phyloP scores from a whole-genome alignment of 1,140 invertebrate genomes.

The Apis cerana region DNA sequence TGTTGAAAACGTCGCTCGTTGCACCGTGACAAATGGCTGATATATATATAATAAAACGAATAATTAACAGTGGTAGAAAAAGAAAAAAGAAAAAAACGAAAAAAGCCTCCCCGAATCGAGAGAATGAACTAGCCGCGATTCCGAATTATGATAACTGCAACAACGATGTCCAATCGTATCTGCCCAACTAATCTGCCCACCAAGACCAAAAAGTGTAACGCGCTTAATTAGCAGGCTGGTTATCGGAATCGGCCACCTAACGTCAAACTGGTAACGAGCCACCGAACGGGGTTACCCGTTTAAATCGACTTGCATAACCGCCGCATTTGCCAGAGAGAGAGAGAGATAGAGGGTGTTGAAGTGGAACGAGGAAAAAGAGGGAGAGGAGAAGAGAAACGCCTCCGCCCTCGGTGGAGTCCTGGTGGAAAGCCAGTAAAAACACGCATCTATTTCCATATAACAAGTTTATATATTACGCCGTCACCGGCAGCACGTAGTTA shows the following conservation, averaged over 20 bases:
- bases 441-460: slow-evolving; percentile 81
- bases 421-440: slow-evolving; percentile 78
- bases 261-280: slow-evolving; percentile 71
- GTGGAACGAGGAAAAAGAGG: slow-evolving; percentile 3
- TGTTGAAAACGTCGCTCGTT: too few species aligned
- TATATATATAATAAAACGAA: slow-evolving; percentile 5
- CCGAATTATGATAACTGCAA: slow-evolving; percentile 60
- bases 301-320: slow-evolving; percentile 79
- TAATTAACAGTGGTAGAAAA: slow-evolving; percentile 31
- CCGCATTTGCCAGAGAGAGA: slow-evolving; percentile 46
- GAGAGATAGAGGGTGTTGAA: background rate
- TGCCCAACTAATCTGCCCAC: slow-evolving; percentile 31
- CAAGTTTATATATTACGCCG: slow-evolving; percentile 80
- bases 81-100: slow-evolving; percentile 7
- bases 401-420: slow-evolving; percentile 55
- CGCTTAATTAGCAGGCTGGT: slow-evolving; percentile 61
- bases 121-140: slow-evolving; percentile 44
- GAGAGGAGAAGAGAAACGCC: slow-evolving; percentile 36
- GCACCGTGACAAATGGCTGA: too few species aligned
- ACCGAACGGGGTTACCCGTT: slow-evolving; percentile 68
- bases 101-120: background rate
- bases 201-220: slow-evolving; percentile 53
- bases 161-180: slow-evolving; percentile 50
- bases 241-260: slow-evolving; percentile 52
- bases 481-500: slow-evolving; percentile 79